Evolutionary conservation across 2,797 vertebrate species (phyloP).

Genomic region (Peromyscus melanophrys): DNA sequence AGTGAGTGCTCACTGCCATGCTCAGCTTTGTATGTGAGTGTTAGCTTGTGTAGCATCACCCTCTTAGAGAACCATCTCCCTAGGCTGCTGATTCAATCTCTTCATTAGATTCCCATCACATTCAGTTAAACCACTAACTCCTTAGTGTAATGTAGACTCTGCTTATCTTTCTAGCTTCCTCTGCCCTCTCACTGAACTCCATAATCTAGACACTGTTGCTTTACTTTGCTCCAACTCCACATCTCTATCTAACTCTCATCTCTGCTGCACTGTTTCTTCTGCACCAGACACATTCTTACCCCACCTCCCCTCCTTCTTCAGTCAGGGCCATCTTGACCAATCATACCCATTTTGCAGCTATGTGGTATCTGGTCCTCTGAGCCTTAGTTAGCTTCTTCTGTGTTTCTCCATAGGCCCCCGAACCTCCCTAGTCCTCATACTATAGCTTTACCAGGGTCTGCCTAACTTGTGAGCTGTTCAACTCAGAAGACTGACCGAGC

Average conservation of each 20-base stretch:
- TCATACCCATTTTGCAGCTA: background rate
- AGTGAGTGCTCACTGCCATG: background rate
- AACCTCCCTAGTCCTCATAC: background rate
- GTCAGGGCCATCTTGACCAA: background rate
- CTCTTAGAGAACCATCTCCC: background rate
- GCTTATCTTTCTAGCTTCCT: background rate
- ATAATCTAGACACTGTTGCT: background rate
- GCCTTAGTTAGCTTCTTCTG: background rate
- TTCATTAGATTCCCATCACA: background rate
- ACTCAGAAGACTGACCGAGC: background rate
- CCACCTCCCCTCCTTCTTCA: background rate
- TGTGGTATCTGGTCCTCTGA: background rate
- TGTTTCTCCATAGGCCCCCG: background rate
- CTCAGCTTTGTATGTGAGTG: background rate
- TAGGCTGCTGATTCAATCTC: background rate
- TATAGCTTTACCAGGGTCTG: background rate
- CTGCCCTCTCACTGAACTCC: background rate
- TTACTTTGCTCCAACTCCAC: background rate
- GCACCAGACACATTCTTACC: background rate
- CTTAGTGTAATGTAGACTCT: background rate
- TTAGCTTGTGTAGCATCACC: too few relatives aligned
- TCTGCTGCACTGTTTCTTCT: background rate
- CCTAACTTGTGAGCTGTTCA: conserved; percentile 17
- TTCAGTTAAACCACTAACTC: background rate
- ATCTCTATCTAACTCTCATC: background rate